Evolutionary conservation across 1,140 invertebrate species (phyloP), one percentile per base, ranked within the genome.

Genomic region (Anoplophora glabripennis): DNA sequence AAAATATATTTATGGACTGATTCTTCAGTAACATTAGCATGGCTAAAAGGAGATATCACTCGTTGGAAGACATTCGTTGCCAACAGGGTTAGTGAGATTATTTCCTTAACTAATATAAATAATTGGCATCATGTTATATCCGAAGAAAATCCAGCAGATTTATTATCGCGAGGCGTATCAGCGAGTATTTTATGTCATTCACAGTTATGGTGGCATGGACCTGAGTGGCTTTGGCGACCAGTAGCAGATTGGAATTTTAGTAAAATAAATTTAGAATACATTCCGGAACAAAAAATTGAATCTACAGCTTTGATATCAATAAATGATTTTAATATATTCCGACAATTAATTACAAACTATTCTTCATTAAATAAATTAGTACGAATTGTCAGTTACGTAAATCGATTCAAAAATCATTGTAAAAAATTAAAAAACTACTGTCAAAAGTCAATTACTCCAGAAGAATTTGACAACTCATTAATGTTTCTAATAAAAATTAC

Each of bases 391-490:
- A 17, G 44, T 14, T 46, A 46, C 21, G 21, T 46, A n/a, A n/a
- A n/a, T n/a, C n/a, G n/a, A n/a, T n/a, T n/a, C n/a, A n/a, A n/a
- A n/a, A n/a, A n/a, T n/a, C n/a, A n/a, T n/a, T n/a, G n/a, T 12
- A 4, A 3, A 5, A n/a, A 12, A 17, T 46, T 46, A 4, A 46
- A 4, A 15, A 18, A 21, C 4, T 4, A 15, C 18, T 46, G 21
- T 17, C 21, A 17, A 46, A 21, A 46, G 21, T 18, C 18, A 15
- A 4, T 46, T 3, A 46, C 44, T 17, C n/a, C 33, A 7, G 14
- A 35, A 14, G 61, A 63, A 40, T 18, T 63, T 8, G 10, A 59
- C 1, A 35, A 59, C 9, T 9, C 49, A 37, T 10, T 37, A 11
- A 41, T 44, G 10, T 14, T 4, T 0, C 15, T 59, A 37, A 12